These are phyloP conservation scores for Pinna nobilis DNA, from an alignment of 1,140 invertebrate genomes.

Conservation along the genomic window DNA sequence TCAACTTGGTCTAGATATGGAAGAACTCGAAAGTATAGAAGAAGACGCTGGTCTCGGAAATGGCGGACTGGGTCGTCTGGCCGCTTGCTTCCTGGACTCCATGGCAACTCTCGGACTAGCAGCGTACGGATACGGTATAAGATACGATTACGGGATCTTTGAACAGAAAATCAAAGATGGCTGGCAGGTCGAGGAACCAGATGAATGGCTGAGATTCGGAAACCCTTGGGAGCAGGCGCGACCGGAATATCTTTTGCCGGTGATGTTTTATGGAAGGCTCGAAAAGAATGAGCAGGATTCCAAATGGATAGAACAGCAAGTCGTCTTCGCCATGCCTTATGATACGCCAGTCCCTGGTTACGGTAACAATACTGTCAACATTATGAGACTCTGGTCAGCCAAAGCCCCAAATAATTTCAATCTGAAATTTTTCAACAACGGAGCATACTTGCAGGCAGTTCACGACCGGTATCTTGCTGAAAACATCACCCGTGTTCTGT, in stretches of 20 bases:
- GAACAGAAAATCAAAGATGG: constrained; percentile 96
- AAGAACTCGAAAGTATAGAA: constrained; percentile 96
- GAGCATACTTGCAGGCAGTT: constrained; percentile 99
- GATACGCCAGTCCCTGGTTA: constrained; percentile 98
- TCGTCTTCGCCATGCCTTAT: constrained; percentile 97
- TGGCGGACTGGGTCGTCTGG: constrained; percentile 95
- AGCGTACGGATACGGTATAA: constrained; percentile 98
- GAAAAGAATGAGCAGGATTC: constrained; percentile 88
- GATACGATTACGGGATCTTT: constrained; percentile 99
- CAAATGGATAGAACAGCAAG: constrained; percentile 87
- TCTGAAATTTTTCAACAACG: constrained; percentile 98
- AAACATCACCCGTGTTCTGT: constrained; percentile 97
- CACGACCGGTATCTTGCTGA: constrained; percentile 97
- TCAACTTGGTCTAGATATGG: constrained; percentile 94
- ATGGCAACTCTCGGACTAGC: constrained; percentile 97
- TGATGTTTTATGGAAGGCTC: constrained; percentile 96
- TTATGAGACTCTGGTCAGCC: constrained; percentile 96
- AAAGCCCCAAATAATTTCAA: constrained; percentile 98
- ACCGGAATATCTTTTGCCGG: constrained; percentile 91
- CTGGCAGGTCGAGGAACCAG: constrained; percentile 96
- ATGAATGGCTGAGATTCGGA: constrained; percentile 95
- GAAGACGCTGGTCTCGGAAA: constrained; percentile 99
- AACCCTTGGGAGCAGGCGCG: constrained; percentile 98
- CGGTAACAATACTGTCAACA: constrained; percentile 97
- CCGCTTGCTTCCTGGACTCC: constrained; percentile 98